Base-by-base conservation (phyloP, 2,113 vertebrate species). In the Smithornis capensis region DNA sequence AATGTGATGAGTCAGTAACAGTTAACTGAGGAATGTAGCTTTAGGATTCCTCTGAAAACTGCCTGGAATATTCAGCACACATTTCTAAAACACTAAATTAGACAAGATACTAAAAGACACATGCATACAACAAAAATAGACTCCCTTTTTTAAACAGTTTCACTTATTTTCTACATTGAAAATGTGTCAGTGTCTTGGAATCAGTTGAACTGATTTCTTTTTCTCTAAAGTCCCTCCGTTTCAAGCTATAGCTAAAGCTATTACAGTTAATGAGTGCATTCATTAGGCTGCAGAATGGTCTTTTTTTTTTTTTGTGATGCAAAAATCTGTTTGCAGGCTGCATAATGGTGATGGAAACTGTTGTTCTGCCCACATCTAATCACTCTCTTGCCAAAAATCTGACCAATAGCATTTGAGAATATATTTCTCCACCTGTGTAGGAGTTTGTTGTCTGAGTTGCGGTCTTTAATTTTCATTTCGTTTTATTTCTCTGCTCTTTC, bases 331-430 rank as follows among this genome's bases (percentile, higher is more conserved):
- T 97, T 94, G 27, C 77, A 92, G 56, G 93, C 83, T 89, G 96
- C 87, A 94, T 96, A 96, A 97, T 95, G 93, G 90, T 97, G 92
- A 95, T 95, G 89, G 81, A 96, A 97, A 92, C 83, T 96, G 87
- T 73, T 95, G 79, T 90, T 96, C 92, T 94, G 70, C 91, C 89
- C 90, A 92, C 50, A 9, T 80, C 75, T 89, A 92, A 94, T 96
- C 71, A 93, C 56, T 87, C 57, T 93, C 22, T 28, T 97, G 95
- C 71, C 93, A 97, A 96, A 96, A 96, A 77, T 95, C 86, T 96
- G 85, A 96, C 86, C 45, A 2, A 95, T 77, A 96, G 40, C 62
- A 80, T 95, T 94, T 89, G 42, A 74, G 69, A 77, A 70, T 53
- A 23, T 69, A 77, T 83, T 89, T 93, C n/a, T 83, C 27, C 42